Conservation (phyloP, 2,888 invertebrate genomes). For the Crocallis elinguaria region DNA sequence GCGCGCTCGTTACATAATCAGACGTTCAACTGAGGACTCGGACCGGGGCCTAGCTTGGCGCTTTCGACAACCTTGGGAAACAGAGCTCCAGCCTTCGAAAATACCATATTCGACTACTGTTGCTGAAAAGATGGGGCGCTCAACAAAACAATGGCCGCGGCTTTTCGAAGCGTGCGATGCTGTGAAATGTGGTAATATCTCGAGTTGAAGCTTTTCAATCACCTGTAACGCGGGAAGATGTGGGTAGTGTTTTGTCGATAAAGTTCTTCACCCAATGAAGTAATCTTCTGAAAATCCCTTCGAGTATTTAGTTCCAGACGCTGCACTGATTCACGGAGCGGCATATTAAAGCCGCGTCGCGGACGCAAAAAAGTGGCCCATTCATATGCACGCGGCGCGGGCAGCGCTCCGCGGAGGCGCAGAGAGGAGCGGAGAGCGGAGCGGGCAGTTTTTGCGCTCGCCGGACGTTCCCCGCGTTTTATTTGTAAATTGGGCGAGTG, state of each 20-base stretch:
- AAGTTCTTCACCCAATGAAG: too few relatives aligned
- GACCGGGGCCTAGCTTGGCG: constrained; percentile 45
- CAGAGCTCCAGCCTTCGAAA: background rate
- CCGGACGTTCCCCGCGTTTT: constrained; percentile 81
- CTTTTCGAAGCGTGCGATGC: too few relatives aligned
- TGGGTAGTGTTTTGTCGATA: too few relatives aligned
- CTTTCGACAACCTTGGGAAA: too few relatives aligned
- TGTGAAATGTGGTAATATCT: too few relatives aligned
- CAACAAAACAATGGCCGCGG: too few relatives aligned
- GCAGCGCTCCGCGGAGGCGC: constrained; percentile 52
- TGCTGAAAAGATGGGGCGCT: background rate
- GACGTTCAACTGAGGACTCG: constrained; percentile 42
- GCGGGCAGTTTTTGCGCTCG: constrained; percentile 75
- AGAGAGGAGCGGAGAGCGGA: constrained; percentile 39
- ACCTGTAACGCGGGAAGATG: too few relatives aligned
- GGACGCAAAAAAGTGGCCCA: constrained; percentile 72
- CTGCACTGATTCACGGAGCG: constrained; percentile 55
- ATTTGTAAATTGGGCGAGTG: constrained; percentile 79
- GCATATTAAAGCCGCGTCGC: constrained; percentile 56
- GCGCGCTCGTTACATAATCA: constrained; percentile 68
- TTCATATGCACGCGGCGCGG: constrained; percentile 74
- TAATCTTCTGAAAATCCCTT: background rate
- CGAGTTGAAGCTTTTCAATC: too few relatives aligned
- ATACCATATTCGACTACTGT: background rate
- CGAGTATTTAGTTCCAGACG: constrained; percentile 4